phyloP scores from a whole-genome alignment of 2,797 vertebrate species.

The Paguma larvata region DNA sequence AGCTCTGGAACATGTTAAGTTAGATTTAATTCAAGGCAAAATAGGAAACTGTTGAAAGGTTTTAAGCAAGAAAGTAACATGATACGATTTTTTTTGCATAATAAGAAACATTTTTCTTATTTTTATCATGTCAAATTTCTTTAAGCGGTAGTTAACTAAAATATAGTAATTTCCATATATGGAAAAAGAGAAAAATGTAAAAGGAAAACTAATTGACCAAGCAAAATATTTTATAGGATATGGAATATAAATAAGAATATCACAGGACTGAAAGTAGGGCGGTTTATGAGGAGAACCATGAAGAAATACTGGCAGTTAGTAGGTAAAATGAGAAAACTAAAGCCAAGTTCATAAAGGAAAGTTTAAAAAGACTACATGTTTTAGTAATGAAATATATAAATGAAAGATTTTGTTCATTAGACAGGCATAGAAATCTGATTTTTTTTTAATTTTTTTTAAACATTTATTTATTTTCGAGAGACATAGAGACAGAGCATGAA shows the following conservation, averaged over 20 bases:
- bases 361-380: not conserved
- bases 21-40: not conserved
- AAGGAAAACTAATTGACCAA: conserved; percentile 36
- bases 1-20: not conserved
- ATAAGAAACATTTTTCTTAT: not conserved
- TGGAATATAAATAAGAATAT: not conserved
- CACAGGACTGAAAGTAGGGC: not conserved
- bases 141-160: not conserved
- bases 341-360: not conserved
- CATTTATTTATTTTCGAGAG: too few species aligned
- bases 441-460: too few species aligned
- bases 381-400: not conserved
- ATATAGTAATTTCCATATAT: conserved; percentile 10
- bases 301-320: not conserved
- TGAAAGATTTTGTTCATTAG: not conserved
- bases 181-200: not conserved
- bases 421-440: not conserved
- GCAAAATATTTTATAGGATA: conserved; percentile 27
- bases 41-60: not conserved
- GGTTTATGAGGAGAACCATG: not conserved
- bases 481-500: too few species aligned
- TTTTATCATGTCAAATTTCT: conserved; percentile 25
- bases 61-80: not conserved
- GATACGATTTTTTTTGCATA: not conserved
- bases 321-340: not conserved